phyloP scores from a whole-genome alignment of 1,140 invertebrate genomes.

The Rhyacophila brunnea region DNA sequence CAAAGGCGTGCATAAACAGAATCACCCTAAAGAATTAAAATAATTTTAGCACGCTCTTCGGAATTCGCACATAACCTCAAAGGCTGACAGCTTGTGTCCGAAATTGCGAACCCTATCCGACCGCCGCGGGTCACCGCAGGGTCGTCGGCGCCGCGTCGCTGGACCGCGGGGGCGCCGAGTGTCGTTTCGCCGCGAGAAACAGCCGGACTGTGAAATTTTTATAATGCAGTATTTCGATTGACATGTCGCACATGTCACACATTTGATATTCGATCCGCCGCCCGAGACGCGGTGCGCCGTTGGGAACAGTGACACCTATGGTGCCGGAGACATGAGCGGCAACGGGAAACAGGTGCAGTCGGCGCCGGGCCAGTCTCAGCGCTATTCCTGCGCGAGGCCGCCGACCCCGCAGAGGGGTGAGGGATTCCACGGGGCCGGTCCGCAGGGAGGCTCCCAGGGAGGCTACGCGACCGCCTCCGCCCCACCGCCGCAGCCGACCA shows the following conservation, averaged over 20 bases:
- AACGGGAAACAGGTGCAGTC: conserved; percentile 31
- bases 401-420: conserved; percentile 18
- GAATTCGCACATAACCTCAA: conserved; percentile 26
- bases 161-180: background rate
- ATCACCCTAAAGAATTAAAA: conserved; percentile 7
- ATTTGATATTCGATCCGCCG: conserved; percentile 19
- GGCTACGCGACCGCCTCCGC: background rate
- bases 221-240: conserved; percentile 25
- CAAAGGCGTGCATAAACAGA: conserved; percentile 2
- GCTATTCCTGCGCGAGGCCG: conserved; percentile 12
- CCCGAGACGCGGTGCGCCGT: conserved; percentile 7
- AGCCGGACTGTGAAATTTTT: conserved; percentile 6
- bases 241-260: conserved; percentile 24
- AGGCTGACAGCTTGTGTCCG: conserved; percentile 23
- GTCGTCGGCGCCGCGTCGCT: background rate
- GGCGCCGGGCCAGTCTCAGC: conserved; percentile 18
- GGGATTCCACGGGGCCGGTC: conserved; percentile 13
- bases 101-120: conserved; percentile 23
- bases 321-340: conserved; percentile 30
- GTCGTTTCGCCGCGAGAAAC: conserved; percentile 6
- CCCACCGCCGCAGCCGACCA: conserved; percentile 4
- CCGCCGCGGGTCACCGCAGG: conserved; percentile 16
- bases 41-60: conserved; percentile 13
- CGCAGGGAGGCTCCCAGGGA: background rate
- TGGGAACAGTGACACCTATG: conserved; percentile 22